Conservation (phyloP, 92 coral and sea anemone species). For the Parazoanthus swiftii region DNA sequence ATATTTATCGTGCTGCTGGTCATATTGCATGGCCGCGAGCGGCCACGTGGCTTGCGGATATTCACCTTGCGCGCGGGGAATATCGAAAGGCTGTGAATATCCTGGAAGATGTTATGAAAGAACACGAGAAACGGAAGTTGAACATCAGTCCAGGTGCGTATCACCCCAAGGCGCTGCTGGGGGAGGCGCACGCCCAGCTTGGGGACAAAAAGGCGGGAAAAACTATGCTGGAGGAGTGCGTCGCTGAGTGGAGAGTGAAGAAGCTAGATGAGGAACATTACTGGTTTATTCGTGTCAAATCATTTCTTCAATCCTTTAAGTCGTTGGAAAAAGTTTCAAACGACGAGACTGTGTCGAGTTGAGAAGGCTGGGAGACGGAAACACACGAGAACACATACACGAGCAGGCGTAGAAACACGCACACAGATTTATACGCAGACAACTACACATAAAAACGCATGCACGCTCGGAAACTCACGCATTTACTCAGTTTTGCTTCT, state of each 20-base stretch:
- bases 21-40: constrained; percentile 88
- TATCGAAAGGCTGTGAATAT: constrained; percentile 53
- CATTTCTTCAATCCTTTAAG: not conserved
- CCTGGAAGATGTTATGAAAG: constrained; percentile 60
- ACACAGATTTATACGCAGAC: not conserved
- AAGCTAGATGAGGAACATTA: constrained; percentile 64
- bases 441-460: not conserved
- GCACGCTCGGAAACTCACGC: not conserved
- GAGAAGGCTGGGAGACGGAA: too few species aligned
- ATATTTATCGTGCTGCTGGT: constrained; percentile 67
- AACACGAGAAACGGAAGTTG: constrained; percentile 47
- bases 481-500: not conserved
- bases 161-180: constrained; percentile 74
- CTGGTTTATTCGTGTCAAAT: constrained; percentile 68
- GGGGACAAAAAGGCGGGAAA: constrained; percentile 56
- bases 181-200: constrained; percentile 56
- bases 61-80: constrained; percentile 57
- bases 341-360: not conserved
- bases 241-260: constrained; percentile 58
- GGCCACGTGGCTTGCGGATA: constrained; percentile 76
- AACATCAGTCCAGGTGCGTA: constrained; percentile 74
- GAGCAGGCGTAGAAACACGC: too few species aligned
- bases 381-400: too few species aligned
- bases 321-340: not conserved
- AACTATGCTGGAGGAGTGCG: constrained; percentile 55